Evolutionary conservation across 2,797 vertebrate genomes (phyloP).

Genomic region (Syndactyla subalaris): DNA sequence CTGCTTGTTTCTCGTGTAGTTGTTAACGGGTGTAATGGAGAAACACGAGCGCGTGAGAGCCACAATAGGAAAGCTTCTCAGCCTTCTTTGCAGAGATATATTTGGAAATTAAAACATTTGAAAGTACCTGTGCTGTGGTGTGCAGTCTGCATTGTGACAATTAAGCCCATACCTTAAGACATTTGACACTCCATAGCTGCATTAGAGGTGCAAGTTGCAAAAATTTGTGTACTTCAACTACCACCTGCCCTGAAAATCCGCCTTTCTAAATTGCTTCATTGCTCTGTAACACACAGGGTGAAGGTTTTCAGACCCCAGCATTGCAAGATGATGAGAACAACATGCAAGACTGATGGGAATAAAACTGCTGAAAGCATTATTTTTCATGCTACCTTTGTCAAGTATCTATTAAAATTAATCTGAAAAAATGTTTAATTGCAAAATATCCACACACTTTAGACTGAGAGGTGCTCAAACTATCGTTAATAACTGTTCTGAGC

Average conservation of each 20-base stretch:
- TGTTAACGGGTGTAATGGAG: slow-evolving; percentile 74
- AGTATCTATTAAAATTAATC: neutral
- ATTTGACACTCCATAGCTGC: neutral
- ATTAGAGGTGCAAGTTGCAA: neutral
- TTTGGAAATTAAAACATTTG: neutral
- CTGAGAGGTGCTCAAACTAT: neutral
- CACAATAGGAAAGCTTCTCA: neutral
- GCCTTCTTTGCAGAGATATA: neutral
- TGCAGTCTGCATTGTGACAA: neutral
- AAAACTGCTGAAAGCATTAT: neutral
- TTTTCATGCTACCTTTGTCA: neutral
- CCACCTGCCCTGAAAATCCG: neutral
- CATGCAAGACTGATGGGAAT: neutral
- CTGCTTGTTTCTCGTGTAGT: slow-evolving; percentile 73
- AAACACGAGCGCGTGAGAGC: slow-evolving; percentile 39
- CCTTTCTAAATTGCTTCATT: neutral
- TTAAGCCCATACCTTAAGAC: neutral
- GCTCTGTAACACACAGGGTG: neutral
- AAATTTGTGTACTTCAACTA: neutral
- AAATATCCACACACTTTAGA: neutral
- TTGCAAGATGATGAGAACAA: neutral
- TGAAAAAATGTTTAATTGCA: neutral
- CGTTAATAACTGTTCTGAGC: neutral
- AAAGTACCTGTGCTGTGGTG: rapidly evolving
- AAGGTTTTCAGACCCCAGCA: neutral